Percentiles rank a stretch among this genome's conserved stretches.
Evolutionary conservation across 2,888 invertebrate genomes (phyloP).

Genomic region (Agrotis clavis): DNA sequence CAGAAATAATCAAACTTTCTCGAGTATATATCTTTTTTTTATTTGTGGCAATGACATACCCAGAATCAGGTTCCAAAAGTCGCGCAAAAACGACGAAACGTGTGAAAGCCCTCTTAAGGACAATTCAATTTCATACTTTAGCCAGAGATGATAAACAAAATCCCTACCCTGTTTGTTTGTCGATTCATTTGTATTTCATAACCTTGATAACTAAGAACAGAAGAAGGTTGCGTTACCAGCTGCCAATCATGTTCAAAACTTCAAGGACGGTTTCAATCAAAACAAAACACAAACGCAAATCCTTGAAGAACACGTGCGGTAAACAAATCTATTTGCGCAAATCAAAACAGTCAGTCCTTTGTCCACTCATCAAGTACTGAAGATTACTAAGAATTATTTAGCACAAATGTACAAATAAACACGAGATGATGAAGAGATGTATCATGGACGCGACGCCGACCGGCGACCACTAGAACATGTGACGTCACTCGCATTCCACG

Average conservation of each 20-base stretch:
- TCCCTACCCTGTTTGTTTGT: background rate
- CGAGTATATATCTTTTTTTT: too few species aligned
- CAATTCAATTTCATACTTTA: background rate
- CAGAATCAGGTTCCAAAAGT: too few species aligned
- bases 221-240: background rate
- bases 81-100: too few species aligned
- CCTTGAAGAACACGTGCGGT: constrained; percentile 13
- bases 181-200: background rate
- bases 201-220: background rate
- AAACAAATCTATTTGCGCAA: constrained; percentile 17
- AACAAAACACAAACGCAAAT: constrained; percentile 32
- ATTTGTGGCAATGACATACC: too few species aligned
- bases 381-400: constrained; percentile 48
- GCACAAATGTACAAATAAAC: constrained; percentile 66
- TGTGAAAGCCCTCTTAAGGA: too few species aligned
- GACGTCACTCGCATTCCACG: constrained; percentile 85
- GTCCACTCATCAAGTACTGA: constrained; percentile 38
- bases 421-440: constrained; percentile 62
- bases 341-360: constrained; percentile 33
- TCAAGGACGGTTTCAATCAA: constrained; percentile 3
- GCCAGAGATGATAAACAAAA: background rate
- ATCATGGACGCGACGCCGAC: constrained; percentile 66
- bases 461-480: constrained; percentile 37
- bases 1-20: too few species aligned
- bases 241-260: background rate